phyloP scores from a whole-genome alignment of 2,888 invertebrate genomes.

The Plagodis dolabraria region DNA sequence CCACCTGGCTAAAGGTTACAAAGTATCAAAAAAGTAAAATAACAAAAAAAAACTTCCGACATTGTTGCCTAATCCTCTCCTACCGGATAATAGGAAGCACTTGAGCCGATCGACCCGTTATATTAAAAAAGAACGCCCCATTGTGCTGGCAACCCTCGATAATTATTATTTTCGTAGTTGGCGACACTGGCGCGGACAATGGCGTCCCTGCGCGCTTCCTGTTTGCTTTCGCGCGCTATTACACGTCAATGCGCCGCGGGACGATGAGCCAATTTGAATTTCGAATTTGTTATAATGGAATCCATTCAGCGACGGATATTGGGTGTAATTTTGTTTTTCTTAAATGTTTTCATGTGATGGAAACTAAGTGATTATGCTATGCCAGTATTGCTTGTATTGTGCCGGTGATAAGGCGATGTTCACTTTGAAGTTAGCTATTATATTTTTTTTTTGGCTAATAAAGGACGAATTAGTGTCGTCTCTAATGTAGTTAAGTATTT shows the following conservation, averaged over 20 bases:
- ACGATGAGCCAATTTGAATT: constrained; percentile 82
- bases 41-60: constrained; percentile 62
- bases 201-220: constrained; percentile 76
- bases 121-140: constrained; percentile 66
- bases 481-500: no score
- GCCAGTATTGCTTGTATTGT: constrained; percentile 31
- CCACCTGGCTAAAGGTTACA: constrained; percentile 68
- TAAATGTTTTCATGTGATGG: constrained; percentile 41
- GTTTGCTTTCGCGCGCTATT: constrained; percentile 84
- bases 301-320: constrained; percentile 63
- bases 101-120: constrained; percentile 81
- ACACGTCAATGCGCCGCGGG: constrained; percentile 78
- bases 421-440: constrained; percentile 12
- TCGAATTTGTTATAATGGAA: constrained; percentile 74
- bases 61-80: constrained; percentile 78
- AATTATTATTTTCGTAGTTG: constrained; percentile 85
- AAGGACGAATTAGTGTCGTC: background rate
- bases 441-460: constrained; percentile 1
- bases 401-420: constrained; percentile 1
- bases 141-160: constrained; percentile 78
- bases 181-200: constrained; percentile 81
- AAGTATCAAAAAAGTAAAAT: constrained; percentile 52
- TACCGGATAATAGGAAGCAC: constrained; percentile 78
- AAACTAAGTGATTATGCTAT: constrained; percentile 47
- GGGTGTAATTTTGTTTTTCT: constrained; percentile 71